phyloP scores from a whole-genome alignment of 2,113 vertebrate genomes.

The Hoplias malabaricus region DNA sequence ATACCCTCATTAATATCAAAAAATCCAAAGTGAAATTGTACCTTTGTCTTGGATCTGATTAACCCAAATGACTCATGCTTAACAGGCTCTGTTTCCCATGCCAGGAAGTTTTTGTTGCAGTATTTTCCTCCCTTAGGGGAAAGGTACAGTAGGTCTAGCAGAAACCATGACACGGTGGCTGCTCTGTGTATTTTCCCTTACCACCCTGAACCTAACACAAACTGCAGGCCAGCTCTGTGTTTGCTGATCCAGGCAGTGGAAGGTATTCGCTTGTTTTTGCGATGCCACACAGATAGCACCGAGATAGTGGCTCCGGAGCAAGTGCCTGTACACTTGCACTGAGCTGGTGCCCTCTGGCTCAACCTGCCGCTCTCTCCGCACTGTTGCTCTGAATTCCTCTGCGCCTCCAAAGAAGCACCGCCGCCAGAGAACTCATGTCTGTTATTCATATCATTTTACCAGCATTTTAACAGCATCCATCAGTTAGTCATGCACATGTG shows the following conservation, averaged over 20 bases:
- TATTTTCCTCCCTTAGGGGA: constrained; percentile 48
- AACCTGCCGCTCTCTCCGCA: constrained; percentile 2
- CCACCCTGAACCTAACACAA: constrained; percentile 60
- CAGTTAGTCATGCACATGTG: constrained; percentile 61
- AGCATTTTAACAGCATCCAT: constrained; percentile 24
- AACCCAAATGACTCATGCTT: constrained; percentile 60
- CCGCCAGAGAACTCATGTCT: constrained; percentile 13
- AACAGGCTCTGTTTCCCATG: constrained; percentile 53
- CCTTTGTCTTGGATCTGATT: constrained; percentile 64
- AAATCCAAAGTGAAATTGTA: constrained; percentile 63
- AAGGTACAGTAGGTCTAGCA: constrained; percentile 47
- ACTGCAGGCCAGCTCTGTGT: constrained; percentile 56
- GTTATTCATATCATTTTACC: constrained; percentile 30
- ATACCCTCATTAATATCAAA: constrained; percentile 58
- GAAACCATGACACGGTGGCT: constrained; percentile 60
- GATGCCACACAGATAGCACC: constrained; percentile 52
- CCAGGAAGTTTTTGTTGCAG: constrained; percentile 64
- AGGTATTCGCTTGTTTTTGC: constrained; percentile 59
- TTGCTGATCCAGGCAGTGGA: constrained; percentile 52
- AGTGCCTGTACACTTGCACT: constrained; percentile 21
- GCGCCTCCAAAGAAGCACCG: constrained; percentile 11
- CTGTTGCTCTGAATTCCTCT: constrained; percentile 24
- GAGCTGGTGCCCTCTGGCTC: constrained; percentile 5
- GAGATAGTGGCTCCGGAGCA: constrained; percentile 7
- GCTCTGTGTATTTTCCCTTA: constrained; percentile 60